Conservation (phyloP, 2,797 vertebrate genomes). For the Ibycter americanus region DNA sequence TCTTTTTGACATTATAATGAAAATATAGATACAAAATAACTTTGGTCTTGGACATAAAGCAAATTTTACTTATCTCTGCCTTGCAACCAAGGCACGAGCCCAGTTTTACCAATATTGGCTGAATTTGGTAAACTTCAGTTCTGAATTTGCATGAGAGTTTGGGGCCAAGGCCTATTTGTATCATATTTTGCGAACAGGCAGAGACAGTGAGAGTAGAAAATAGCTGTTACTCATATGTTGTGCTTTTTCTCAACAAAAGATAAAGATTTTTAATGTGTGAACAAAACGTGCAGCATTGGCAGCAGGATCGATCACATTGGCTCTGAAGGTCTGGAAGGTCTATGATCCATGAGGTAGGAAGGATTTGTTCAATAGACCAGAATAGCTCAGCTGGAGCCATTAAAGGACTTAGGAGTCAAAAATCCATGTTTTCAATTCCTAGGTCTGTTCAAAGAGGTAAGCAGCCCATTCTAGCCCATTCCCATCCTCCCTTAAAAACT, state of each 20-base stretch:
- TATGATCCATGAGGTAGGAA: background rate
- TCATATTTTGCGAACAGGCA: background rate
- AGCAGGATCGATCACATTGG: background rate
- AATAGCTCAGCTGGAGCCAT: background rate
- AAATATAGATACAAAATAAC: background rate
- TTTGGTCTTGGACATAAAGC: background rate
- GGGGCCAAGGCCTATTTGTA: background rate
- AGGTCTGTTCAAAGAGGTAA: background rate
- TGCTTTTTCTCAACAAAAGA: background rate
- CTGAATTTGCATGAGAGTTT: background rate
- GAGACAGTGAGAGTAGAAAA: background rate
- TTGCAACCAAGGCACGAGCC: background rate
- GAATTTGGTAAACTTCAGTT: background rate
- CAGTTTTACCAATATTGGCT: background rate
- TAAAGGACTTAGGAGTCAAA: background rate
- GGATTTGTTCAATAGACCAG: conserved; percentile 2
- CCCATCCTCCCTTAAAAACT: background rate
- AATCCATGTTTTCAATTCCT: conserved; percentile 13
- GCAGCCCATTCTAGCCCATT: background rate
- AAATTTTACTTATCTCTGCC: background rate
- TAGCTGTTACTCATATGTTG: background rate
- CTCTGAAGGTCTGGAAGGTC: background rate
- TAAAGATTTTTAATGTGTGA: background rate
- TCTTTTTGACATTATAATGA: background rate
- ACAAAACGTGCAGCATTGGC: background rate